phyloP scores from a whole-genome alignment of 2,113 vertebrate species.

The Strix uralensis region DNA sequence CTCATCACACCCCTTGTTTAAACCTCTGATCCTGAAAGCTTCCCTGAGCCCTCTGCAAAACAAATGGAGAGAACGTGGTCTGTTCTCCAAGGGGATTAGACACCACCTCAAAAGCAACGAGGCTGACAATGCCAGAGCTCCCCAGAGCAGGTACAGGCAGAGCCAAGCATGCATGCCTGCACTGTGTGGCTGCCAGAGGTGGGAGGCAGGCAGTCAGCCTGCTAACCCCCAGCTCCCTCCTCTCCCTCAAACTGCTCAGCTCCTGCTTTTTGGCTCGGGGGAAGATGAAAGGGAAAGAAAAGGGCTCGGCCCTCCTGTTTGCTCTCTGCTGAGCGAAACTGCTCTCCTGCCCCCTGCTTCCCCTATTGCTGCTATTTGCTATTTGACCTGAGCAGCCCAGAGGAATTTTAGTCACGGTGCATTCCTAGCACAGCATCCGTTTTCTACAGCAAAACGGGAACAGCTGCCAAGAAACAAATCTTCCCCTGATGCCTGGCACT shows the following conservation, averaged over 20 bases:
- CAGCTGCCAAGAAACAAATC: conserved; percentile 55
- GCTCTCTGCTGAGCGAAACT: background rate
- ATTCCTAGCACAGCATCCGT: conserved; percentile 30
- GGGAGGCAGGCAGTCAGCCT: conserved; percentile 11
- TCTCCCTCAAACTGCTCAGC: background rate
- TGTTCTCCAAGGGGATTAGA: background rate
- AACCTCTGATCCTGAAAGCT: conserved; percentile 24
- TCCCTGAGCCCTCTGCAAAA: conserved; percentile 10
- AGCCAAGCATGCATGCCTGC: background rate
- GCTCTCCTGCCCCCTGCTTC: background rate
- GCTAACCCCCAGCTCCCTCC: background rate
- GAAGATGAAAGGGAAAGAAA: background rate
- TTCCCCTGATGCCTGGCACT: conserved; percentile 8
- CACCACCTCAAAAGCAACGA: background rate
- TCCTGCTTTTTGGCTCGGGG: background rate
- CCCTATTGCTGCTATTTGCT: background rate
- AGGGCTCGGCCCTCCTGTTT: background rate
- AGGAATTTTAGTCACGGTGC: conserved; percentile 12
- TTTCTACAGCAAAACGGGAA: conserved; percentile 50
- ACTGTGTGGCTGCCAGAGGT: background rate
- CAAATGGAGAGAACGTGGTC: background rate
- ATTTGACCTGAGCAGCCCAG: conserved; percentile 44
- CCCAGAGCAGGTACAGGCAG: background rate
- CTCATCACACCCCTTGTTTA: background rate
- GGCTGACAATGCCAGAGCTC: background rate